Conservation (phyloP, 2,888 invertebrate species). For the Morpho achilles region DNA sequence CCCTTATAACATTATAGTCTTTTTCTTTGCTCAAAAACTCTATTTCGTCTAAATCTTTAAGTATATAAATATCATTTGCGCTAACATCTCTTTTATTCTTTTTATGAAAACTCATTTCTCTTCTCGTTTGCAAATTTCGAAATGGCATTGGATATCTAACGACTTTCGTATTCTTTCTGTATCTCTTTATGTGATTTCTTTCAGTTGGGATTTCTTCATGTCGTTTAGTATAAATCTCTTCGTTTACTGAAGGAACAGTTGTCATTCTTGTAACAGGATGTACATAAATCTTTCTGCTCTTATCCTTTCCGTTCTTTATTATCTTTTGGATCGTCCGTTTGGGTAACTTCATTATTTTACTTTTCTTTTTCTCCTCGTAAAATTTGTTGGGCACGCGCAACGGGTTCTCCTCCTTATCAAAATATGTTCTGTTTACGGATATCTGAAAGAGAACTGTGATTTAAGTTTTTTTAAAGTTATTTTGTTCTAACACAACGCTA, state of each 20-base stretch:
- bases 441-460: conserved; percentile 9
- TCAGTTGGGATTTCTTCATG: conserved; percentile 41
- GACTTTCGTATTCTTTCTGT: conserved; percentile 41
- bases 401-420: conserved; percentile 56
- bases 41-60: conserved; percentile 60
- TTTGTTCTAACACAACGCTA: too few species aligned
- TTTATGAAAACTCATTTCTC: conserved; percentile 29
- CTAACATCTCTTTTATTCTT: conserved; percentile 31
- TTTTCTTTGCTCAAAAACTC: conserved; percentile 48
- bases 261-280: conserved; percentile 35
- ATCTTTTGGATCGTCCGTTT: conserved; percentile 66
- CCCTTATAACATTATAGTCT: conserved; percentile 44
- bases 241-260: conserved; percentile 32
- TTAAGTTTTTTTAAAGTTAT: too few species aligned
- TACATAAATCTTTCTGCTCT: conserved; percentile 44
- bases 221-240: conserved; percentile 31
- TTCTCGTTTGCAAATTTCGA: conserved; percentile 43
- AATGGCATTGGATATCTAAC: conserved; percentile 55
- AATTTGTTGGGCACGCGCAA: conserved; percentile 47
- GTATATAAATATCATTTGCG: conserved; percentile 44
- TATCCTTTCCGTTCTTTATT: conserved; percentile 54
- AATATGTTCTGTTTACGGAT: conserved; percentile 42
- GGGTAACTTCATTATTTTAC: conserved; percentile 46
- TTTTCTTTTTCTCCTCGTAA: conserved; percentile 43
- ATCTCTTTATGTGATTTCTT: conserved; percentile 40